Conservation (phyloP, 2,113 vertebrate genomes). For the Nothobranchius furzeri region DNA sequence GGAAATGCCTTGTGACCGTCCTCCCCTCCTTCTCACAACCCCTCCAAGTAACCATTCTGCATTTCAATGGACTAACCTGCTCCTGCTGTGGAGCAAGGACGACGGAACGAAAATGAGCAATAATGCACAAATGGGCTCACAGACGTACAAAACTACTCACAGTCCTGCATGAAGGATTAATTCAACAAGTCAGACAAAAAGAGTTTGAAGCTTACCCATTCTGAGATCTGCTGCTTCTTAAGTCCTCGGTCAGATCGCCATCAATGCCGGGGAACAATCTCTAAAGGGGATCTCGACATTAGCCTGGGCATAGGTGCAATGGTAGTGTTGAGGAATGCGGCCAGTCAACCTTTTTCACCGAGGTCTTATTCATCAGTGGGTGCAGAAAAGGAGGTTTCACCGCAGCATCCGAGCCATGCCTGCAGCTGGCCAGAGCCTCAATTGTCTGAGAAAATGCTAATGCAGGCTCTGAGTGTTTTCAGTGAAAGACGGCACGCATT, state of each 20-base stretch:
- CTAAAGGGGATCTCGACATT: slow-evolving; percentile 74
- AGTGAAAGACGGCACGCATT: slow-evolving; percentile 80
- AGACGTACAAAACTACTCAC: slow-evolving; percentile 42
- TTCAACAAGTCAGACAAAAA: slow-evolving; percentile 79
- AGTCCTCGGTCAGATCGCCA: slow-evolving; percentile 79
- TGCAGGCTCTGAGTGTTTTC: slow-evolving; percentile 79
- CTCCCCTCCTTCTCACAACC: slow-evolving; percentile 72
- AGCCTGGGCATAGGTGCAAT: slow-evolving; percentile 78
- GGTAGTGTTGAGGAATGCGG: slow-evolving; percentile 79
- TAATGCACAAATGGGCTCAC: slow-evolving; percentile 47
- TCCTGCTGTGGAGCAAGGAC: slow-evolving; percentile 63
- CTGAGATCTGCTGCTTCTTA: slow-evolving; percentile 77
- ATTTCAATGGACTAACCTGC: slow-evolving; percentile 77
- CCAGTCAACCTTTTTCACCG: slow-evolving; percentile 72
- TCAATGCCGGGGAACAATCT: slow-evolving; percentile 76
- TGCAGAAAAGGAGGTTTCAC: slow-evolving; percentile 74
- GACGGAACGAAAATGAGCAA: slow-evolving; percentile 59
- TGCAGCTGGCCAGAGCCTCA: slow-evolving; percentile 78
- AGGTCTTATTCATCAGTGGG: slow-evolving; percentile 75
- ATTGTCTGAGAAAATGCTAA: slow-evolving; percentile 81
- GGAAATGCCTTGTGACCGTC: slow-evolving; percentile 77
- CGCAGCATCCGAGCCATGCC: slow-evolving; percentile 77
- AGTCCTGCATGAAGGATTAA: slow-evolving; percentile 54
- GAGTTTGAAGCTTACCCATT: slow-evolving; percentile 79
- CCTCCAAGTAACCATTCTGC: slow-evolving; percentile 72